Evolutionary conservation across 2,888 invertebrate species (phyloP).

Genomic region (Acrobasis suavella): DNA sequence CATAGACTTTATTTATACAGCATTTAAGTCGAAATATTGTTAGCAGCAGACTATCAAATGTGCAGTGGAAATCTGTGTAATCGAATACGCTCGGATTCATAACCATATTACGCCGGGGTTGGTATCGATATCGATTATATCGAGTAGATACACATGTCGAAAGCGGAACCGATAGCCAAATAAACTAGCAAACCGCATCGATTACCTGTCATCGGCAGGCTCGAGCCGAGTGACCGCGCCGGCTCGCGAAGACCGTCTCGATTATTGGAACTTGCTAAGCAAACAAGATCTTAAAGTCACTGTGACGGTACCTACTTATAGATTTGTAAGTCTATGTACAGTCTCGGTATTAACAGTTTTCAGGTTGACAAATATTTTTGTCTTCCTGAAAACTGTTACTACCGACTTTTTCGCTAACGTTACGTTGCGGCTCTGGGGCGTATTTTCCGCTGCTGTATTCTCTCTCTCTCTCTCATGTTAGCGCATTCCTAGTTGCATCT

Average conservation of each 20-base stretch:
- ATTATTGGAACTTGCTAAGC: slow-evolving; percentile 11
- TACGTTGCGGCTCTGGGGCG: too few relatives aligned
- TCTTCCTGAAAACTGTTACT: too few relatives aligned
- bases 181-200: slow-evolving; percentile 80
- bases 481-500: too few relatives aligned
- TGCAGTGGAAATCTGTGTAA: slow-evolving; percentile 45
- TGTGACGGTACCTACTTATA: background rate
- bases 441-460: too few relatives aligned
- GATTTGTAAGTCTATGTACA: too few relatives aligned
- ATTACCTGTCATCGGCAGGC: slow-evolving; percentile 79
- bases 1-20: slow-evolving; percentile 17
- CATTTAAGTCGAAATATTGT: slow-evolving; percentile 16
- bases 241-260: slow-evolving; percentile 29
- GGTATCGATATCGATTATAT: slow-evolving; percentile 73
- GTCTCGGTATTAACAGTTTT: too few relatives aligned
- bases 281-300: slow-evolving; percentile 7
- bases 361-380: too few relatives aligned
- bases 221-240: slow-evolving; percentile 64
- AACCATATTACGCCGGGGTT: slow-evolving; percentile 59
- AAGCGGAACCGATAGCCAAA: slow-evolving; percentile 78
- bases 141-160: slow-evolving; percentile 72
- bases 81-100: slow-evolving; percentile 62
- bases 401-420: too few relatives aligned
- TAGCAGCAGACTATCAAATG: slow-evolving; percentile 16
- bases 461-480: too few relatives aligned